Evolutionary conservation across 2,113 vertebrate species (phyloP).

Genomic region (Eulemur macaco): DNA sequence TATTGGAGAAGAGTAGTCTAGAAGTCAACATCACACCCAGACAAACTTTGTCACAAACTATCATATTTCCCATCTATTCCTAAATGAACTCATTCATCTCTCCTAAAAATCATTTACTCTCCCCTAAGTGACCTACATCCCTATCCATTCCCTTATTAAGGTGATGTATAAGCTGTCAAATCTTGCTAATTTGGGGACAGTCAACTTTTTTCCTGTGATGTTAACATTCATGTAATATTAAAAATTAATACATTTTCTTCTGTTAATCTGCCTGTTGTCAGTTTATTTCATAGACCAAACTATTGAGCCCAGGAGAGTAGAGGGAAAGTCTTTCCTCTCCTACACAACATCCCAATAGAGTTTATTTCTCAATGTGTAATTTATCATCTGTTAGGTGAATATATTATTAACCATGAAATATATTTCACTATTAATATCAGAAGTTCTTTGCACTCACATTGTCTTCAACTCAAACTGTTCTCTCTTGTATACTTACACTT

Average conservation of each 20-base stretch:
- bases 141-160: background rate
- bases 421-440: background rate
- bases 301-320: background rate
- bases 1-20: background rate
- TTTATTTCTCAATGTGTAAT: background rate
- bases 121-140: too few relatives aligned
- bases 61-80: background rate
- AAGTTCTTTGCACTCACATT: background rate
- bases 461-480: background rate
- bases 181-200: background rate
- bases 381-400: background rate
- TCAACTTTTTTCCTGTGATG: background rate
- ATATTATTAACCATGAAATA: background rate
- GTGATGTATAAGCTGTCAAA: background rate
- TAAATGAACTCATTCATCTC: background rate
- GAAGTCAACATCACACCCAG: background rate
- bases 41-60: background rate
- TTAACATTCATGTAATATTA: background rate
- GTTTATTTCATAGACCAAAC: background rate
- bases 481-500: background rate
- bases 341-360: background rate
- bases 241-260: background rate
- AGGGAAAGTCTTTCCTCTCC: background rate
- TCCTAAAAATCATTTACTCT: background rate
- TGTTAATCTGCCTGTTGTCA: background rate